These are phyloP conservation scores for Metellina segmentata DNA, from an alignment of 2,888 invertebrate species.

Conservation along the genomic window DNA sequence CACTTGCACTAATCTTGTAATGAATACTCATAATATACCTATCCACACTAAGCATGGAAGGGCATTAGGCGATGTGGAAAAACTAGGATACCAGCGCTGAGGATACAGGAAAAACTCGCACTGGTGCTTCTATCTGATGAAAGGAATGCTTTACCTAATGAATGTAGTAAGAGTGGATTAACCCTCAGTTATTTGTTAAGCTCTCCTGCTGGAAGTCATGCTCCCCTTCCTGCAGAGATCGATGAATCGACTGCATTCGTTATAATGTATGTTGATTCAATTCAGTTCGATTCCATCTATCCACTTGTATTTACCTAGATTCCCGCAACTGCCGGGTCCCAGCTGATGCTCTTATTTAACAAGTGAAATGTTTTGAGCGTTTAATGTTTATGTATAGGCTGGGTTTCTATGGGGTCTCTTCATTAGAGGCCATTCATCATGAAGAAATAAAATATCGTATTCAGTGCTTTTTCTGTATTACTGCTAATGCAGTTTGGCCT, in stretches of 20 bases:
- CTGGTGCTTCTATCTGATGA: not conserved
- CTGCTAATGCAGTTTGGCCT: no score
- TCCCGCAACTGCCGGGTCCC: not conserved
- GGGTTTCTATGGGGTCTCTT: not conserved
- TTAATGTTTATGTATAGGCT: not conserved
- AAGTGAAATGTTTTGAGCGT: not conserved
- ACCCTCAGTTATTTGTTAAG: not conserved
- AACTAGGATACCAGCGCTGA: not conserved
- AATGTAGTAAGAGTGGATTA: not conserved
- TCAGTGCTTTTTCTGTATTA: no score
- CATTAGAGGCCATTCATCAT: not conserved
- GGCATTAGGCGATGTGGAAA: not conserved
- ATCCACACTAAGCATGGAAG: not conserved
- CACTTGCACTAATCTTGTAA: not conserved
- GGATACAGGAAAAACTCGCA: not conserved
- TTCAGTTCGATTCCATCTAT: conserved; percentile 36
- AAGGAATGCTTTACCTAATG: not conserved
- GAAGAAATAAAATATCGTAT: no score
- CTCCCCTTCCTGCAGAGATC: not conserved
- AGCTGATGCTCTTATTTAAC: conserved; percentile 42
- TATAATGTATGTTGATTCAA: conserved; percentile 63
- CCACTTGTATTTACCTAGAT: conserved; percentile 37
- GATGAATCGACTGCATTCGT: conserved; percentile 53
- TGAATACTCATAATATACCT: not conserved
- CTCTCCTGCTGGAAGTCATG: not conserved